Evolutionary conservation across 2,888 invertebrate species (phyloP).

Genomic region (Plagiodera versicolora): DNA sequence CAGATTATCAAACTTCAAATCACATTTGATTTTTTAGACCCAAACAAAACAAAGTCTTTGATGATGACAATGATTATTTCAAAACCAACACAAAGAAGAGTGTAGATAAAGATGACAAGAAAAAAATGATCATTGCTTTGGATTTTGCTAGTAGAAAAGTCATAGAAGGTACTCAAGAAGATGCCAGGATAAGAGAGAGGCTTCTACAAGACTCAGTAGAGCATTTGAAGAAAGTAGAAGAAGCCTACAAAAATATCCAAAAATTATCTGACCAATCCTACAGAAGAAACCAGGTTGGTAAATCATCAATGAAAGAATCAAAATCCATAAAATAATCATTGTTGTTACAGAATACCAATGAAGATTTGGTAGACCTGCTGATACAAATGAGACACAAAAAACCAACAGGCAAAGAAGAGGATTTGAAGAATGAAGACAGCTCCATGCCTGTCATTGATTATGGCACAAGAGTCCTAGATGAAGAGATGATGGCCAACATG

Average conservation of each 20-base stretch:
- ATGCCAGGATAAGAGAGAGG: slow-evolving; percentile 42
- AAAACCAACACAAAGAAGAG: slow-evolving; percentile 75
- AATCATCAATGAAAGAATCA: too few species aligned
- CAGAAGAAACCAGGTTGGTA: slow-evolving; percentile 13
- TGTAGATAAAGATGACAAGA: slow-evolving; percentile 40
- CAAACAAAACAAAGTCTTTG: slow-evolving; percentile 74
- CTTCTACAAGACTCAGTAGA: slow-evolving; percentile 44
- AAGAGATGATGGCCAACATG: slow-evolving; percentile 46
- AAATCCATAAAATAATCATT: not conserved
- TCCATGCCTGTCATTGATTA: slow-evolving; percentile 42
- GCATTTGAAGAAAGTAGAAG: slow-evolving; percentile 45
- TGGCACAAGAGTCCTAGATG: slow-evolving; percentile 47
- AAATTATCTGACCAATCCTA: slow-evolving; percentile 30
- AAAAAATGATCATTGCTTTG: slow-evolving; percentile 50
- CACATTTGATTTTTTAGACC: slow-evolving; percentile 32
- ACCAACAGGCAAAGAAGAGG: slow-evolving; percentile 40
- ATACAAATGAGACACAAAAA: slow-evolving; percentile 48
- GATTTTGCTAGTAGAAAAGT: slow-evolving; percentile 51
- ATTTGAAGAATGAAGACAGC: slow-evolving; percentile 42
- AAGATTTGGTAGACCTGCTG: slow-evolving; percentile 44
- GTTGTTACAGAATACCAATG: slow-evolving; percentile 38
- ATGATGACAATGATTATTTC: slow-evolving; percentile 95
- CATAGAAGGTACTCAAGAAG: slow-evolving; percentile 44
- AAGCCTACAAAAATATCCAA: slow-evolving; percentile 43
- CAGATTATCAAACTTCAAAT: not conserved